Percentiles rank a stretch among this genome's conserved stretches.
phyloP scores from a whole-genome alignment of 2,113 vertebrate species.

The Jacana jacana region DNA sequence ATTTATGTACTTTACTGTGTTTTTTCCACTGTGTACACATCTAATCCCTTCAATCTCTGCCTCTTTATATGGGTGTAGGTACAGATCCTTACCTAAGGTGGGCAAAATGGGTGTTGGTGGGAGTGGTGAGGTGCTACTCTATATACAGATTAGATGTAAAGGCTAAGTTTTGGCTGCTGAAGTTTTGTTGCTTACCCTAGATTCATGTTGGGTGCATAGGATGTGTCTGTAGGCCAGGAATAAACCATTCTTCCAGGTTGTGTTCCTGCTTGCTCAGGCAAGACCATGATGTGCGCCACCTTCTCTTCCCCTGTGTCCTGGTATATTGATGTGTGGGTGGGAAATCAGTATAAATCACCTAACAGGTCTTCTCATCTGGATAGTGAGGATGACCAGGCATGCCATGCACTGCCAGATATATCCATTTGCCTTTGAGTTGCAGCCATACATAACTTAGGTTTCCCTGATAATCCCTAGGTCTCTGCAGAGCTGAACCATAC shows the following conservation, averaged over 20 bases:
- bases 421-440: not conserved
- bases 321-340: fast-evolving
- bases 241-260: not conserved
- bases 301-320: not conserved
- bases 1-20: not conserved
- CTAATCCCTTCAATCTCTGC: not conserved
- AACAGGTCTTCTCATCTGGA: not conserved
- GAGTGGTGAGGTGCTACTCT: not conserved
- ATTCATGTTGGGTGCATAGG: not conserved
- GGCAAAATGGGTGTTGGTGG: not conserved
- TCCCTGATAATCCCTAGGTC: not conserved
- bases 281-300: not conserved
- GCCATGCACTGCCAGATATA: not conserved
- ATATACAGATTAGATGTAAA: not conserved
- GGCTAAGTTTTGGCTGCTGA: not conserved
- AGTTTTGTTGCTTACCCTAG: not conserved
- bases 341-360: not conserved
- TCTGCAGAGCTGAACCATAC: not conserved
- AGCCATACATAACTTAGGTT: not conserved
- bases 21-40: not conserved
- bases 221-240: not conserved
- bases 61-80: not conserved
- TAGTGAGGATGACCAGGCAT: not conserved
- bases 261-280: not conserved
- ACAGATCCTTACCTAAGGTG: not conserved